Percentiles rank a stretch among this genome's conserved stretches.
Conservation (phyloP, 2,113 vertebrate genomes). For the Brachypteracias leptosomus region DNA sequence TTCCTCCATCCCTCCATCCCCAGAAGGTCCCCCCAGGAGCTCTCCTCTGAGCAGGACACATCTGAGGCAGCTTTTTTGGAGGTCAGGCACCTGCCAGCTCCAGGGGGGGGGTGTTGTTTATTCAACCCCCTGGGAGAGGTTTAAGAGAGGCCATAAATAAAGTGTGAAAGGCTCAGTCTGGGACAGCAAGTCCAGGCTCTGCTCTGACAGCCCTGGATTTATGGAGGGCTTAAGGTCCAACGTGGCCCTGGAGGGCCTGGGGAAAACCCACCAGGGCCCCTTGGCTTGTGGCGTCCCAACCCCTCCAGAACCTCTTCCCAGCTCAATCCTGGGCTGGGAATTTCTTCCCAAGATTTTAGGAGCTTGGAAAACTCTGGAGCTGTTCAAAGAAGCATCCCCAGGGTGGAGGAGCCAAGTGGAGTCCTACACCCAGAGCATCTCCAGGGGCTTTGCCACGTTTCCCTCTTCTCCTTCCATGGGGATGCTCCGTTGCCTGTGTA, state of each 20-base stretch:
- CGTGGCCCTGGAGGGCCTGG: neutral
- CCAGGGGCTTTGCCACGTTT: neutral
- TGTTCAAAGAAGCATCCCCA: neutral
- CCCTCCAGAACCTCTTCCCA: fast-evolving
- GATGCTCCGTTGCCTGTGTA: neutral
- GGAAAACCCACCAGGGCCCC: neutral
- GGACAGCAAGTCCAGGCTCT: conserved; percentile 17
- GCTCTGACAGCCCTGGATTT: conserved; percentile 19
- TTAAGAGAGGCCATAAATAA: conserved; percentile 28
- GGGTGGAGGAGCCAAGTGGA: neutral
- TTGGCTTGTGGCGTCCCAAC: neutral
- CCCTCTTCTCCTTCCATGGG: neutral
- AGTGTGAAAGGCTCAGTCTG: neutral
- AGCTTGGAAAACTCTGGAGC: neutral
- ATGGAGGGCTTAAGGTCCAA: conserved; percentile 35
- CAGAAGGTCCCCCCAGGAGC: fast-evolving
- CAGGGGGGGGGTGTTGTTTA: neutral
- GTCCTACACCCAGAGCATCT: neutral
- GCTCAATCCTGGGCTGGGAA: neutral
- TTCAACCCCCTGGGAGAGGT: neutral
- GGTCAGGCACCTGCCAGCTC: neutral
- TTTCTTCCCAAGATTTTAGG: neutral
- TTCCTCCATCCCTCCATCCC: neutral
- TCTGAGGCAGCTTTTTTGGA: neutral
- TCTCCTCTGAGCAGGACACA: fast-evolving